Conservation (phyloP, 1,140 invertebrate genomes). For the Diorhabda elongata region DNA sequence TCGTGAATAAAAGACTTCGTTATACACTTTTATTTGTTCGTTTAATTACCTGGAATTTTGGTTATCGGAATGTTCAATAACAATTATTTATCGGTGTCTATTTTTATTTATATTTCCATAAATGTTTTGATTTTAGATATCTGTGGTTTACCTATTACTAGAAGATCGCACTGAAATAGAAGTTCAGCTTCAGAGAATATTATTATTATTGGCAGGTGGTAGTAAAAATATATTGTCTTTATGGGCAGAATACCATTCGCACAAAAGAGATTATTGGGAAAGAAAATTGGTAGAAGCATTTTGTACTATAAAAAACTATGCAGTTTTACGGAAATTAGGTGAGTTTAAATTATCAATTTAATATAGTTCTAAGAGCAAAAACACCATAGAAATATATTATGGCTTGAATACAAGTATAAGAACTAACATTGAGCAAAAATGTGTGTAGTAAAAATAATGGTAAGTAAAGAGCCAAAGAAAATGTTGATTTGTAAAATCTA, state of each 20-base stretch:
- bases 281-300: constrained; percentile 36
- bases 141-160: constrained; percentile 34
- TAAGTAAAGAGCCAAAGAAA: too few relatives aligned
- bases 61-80: too few relatives aligned
- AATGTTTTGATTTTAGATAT: constrained; percentile 28
- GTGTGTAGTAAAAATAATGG: neutral
- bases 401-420: neutral
- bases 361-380: too few relatives aligned
- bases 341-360: neutral
- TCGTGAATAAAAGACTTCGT: too few relatives aligned
- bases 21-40: too few relatives aligned
- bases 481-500: too few relatives aligned
- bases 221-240: constrained; percentile 20
- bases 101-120: too few relatives aligned
- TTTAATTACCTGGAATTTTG: too few relatives aligned
- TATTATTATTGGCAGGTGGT: constrained; percentile 12
- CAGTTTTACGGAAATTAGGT: constrained; percentile 30
- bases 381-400: too few relatives aligned
- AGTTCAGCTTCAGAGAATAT: constrained; percentile 24
- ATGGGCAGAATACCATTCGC: constrained; percentile 24
- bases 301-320: constrained; percentile 38
- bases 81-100: too few relatives aligned
- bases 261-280: constrained; percentile 24
- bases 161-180: constrained; percentile 18
- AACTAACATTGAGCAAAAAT: constrained; percentile 3